Conservation (phyloP, 2,888 invertebrate species). For the Girardia tigrina region DNA sequence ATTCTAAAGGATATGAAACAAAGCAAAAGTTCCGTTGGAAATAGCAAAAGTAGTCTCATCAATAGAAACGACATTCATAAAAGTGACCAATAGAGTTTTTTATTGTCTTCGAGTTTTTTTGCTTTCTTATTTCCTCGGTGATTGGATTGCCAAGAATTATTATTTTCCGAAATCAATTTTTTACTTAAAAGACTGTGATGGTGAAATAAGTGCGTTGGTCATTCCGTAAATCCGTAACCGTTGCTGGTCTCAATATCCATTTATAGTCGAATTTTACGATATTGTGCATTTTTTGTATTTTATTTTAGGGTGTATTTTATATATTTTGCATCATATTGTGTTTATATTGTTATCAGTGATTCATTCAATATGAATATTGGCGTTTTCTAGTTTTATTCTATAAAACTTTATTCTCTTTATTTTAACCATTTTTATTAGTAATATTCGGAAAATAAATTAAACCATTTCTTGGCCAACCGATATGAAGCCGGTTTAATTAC, state of each 20-base stretch:
- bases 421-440: no score
- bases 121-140: background rate
- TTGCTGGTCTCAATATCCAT: no score
- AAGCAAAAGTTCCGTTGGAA: background rate
- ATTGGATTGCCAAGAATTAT: no score
- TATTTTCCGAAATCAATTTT: no score
- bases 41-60: background rate
- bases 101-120: background rate
- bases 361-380: background rate
- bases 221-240: no score
- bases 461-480: no score
- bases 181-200: no score
- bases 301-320: background rate
- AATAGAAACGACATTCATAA: background rate
- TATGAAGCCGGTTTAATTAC: no score
- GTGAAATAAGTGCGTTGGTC: no score
- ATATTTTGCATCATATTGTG: background rate
- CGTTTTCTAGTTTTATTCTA: no score
- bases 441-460: no score
- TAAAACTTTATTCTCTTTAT: no score
- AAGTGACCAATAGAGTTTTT: background rate
- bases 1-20: constrained; percentile 41
- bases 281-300: background rate
- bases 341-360: background rate
- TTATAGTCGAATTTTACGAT: background rate